These are phyloP conservation scores for Anguilla marmorata DNA, from an alignment of 2,797 vertebrate species.

Conservation along the genomic window DNA sequence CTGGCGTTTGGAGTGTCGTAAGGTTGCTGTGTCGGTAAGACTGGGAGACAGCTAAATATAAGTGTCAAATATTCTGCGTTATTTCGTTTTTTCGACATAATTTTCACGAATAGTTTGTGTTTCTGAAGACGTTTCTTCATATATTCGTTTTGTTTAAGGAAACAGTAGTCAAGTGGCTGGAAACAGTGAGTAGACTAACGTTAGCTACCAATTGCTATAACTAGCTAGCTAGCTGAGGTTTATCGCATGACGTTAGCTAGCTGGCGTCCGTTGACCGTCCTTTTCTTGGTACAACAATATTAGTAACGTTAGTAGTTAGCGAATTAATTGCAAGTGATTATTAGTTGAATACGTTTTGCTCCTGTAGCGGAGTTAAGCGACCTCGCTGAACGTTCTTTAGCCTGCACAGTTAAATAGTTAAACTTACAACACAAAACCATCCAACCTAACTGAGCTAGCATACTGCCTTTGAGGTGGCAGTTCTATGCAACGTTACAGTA, in stretches of 20 bases:
- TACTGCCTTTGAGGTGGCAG: too few species aligned
- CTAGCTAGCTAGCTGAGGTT: background rate
- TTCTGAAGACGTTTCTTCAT: background rate
- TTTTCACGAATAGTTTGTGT: background rate
- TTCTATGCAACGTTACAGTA: too few species aligned
- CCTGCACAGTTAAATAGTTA: too few species aligned
- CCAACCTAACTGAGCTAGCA: too few species aligned
- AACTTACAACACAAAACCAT: too few species aligned
- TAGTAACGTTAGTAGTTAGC: too few species aligned
- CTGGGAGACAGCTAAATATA: conserved; percentile 49
- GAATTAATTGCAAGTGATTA: too few species aligned
- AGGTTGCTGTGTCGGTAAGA: conserved; percentile 34
- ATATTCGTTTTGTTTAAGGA: background rate
- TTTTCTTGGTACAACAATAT: too few species aligned
- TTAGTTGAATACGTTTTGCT: too few species aligned
- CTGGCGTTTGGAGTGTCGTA: conserved; percentile 45
- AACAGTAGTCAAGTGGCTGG: background rate
- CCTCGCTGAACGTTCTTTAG: too few species aligned
- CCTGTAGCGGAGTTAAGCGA: too few species aligned
- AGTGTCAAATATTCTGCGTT: background rate
- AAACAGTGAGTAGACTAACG: background rate
- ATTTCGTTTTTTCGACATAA: background rate
- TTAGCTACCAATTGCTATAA: background rate
- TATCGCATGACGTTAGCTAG: background rate
- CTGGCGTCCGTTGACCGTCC: too few species aligned